phyloP scores from a whole-genome alignment of 2,888 invertebrate species.

The Syritta pipiens region DNA sequence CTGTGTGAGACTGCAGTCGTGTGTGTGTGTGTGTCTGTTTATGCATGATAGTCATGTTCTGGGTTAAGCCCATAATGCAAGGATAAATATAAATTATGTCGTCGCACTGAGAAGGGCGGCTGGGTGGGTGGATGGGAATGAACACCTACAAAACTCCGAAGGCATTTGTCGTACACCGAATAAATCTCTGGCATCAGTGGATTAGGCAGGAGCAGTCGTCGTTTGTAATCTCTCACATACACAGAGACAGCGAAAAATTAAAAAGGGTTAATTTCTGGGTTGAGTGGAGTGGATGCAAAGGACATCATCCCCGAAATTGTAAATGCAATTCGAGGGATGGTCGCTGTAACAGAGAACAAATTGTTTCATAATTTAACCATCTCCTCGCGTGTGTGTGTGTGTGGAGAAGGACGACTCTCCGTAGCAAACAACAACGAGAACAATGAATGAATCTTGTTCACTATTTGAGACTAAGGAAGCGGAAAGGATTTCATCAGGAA shows the following conservation, averaged over 20 bases:
- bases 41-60: slow-evolving; percentile 68
- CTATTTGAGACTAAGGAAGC: slow-evolving; percentile 35
- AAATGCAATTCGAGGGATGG: slow-evolving; percentile 48
- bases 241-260: slow-evolving; percentile 22
- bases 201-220: slow-evolving; percentile 55
- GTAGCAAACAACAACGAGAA: slow-evolving; percentile 43
- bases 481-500: slow-evolving; percentile 38
- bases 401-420: slow-evolving; percentile 24
- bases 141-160: slow-evolving; percentile 58
- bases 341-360: slow-evolving; percentile 40
- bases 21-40: slow-evolving; percentile 55
- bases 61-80: slow-evolving; percentile 66
- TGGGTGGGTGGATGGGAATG: neutral
- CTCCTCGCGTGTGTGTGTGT: neutral
- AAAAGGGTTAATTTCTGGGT: slow-evolving; percentile 67
- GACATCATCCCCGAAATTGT: slow-evolving; percentile 12
- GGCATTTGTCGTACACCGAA: slow-evolving; percentile 55
- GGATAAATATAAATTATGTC: slow-evolving; percentile 69
- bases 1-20: slow-evolving; percentile 23
- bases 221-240: slow-evolving; percentile 38
- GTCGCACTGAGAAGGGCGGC: slow-evolving; percentile 47
- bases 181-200: slow-evolving; percentile 63
- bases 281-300: slow-evolving; percentile 33
- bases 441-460: slow-evolving; percentile 50
- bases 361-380: slow-evolving; percentile 65